phyloP scores from a whole-genome alignment of 1,140 invertebrate species.

The Leptinotarsa texana region DNA sequence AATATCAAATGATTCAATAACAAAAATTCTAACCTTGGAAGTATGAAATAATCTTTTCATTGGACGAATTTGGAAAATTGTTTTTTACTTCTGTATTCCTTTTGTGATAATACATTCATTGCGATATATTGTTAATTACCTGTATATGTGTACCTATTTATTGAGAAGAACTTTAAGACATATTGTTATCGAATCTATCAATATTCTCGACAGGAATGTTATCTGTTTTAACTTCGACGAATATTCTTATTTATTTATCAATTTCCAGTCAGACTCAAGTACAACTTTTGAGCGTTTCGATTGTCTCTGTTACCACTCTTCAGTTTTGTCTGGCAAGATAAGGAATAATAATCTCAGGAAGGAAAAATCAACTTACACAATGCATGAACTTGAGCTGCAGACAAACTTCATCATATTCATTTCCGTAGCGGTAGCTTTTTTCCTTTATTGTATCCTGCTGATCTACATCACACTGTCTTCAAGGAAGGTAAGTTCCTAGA shows the following conservation, averaged over 20 bases:
- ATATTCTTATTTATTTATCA: neutral
- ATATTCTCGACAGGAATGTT: too few relatives aligned
- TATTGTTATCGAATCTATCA: too few relatives aligned
- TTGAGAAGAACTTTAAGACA: too few relatives aligned
- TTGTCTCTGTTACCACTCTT: conserved; percentile 27
- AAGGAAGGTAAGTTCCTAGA: too few relatives aligned
- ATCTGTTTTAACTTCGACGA: neutral
- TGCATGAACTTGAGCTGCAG: conserved; percentile 29
- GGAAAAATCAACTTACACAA: conserved; percentile 20
- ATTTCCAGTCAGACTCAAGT: too few relatives aligned
- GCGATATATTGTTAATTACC: too few relatives aligned
- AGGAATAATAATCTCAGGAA: conserved; percentile 23
- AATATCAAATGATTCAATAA: neutral
- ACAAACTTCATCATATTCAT: conserved; percentile 34
- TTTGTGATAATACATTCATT: too few relatives aligned
- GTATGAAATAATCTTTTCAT: too few relatives aligned
- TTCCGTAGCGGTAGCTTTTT: conserved; percentile 26
- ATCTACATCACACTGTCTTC: neutral
- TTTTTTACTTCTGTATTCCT: too few relatives aligned
- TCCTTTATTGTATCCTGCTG: conserved; percentile 29
- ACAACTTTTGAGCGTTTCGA: neutral
- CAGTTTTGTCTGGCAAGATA: conserved; percentile 25
- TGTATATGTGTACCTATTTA: too few relatives aligned
- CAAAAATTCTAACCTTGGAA: too few relatives aligned
- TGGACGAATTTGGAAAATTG: too few relatives aligned